Base-by-base conservation (phyloP, 2,888 invertebrate species). In the Himalopsyche tibetana region DNA sequence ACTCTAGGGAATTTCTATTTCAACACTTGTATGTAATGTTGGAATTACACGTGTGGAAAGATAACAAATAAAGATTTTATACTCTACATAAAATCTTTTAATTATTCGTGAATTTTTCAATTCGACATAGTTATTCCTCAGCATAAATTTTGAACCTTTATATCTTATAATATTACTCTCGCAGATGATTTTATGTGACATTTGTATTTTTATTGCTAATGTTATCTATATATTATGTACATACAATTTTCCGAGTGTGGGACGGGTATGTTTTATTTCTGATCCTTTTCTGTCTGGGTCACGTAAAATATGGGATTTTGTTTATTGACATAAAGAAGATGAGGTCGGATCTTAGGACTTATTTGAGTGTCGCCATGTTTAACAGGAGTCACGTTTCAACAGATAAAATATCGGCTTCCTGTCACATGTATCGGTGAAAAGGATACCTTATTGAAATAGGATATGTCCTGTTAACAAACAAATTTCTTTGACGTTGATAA, bases 231-330 rank as follows among this genome's bases (percentile, higher is more conserved):
- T 63, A 28, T 63, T 74, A 36, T 74, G 74, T 74, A 36, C 74
- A 38, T 36, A 36, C 12, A 51, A 51, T 51, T 51, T 51, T 51
- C 45, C 51, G 51, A 15, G 11, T 74, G 6, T 36, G 15, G 15
- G 36, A 15, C 36, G 38, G 74, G 38, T 38, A 74, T 74, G 38
- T 74, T 55, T 79, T 79, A 80, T 84, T 84, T 80, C 55, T 80
- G 17, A 79, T 55, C 80, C 79, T 80, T 84, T 84, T 55, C 69
- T 69, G 84, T 79, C 36, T 80, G 36, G 79, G 86, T 88, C 88
- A 88, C 88, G 88, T 88, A 88, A 88, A 88, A 88, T 87, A 88
- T 88, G 86, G 86, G 86, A 85, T 88, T 88, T 85, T 86, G 88
- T 88, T 86, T 88, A 88, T 88, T 88, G 88, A 88, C 88, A 86